Conservation (phyloP, 2,113 vertebrate genomes). For the Oostethus manadensis region DNA sequence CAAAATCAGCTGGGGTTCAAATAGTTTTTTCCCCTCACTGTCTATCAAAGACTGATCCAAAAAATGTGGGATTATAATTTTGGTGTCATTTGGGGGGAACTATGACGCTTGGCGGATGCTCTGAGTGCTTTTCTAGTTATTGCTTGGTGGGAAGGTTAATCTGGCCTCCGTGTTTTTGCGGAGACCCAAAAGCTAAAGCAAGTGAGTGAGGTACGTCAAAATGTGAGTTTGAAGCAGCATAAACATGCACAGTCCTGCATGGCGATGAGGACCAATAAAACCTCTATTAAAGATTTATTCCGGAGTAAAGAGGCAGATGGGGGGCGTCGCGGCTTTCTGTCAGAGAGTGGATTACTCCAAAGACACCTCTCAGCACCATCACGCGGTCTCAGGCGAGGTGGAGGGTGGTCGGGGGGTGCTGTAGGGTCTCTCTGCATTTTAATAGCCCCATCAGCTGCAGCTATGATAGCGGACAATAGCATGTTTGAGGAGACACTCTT, state of each 20-base stretch:
- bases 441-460: conserved; percentile 62
- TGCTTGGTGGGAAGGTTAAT: no score
- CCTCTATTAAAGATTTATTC: conserved; percentile 67
- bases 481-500: conserved; percentile 57
- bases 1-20: no score
- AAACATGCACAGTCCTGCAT: conserved; percentile 53
- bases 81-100: no score
- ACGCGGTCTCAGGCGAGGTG: conserved; percentile 11
- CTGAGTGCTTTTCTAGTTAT: no score
- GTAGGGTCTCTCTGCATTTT: conserved; percentile 45
- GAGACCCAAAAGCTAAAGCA: no score
- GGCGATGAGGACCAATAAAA: conserved; percentile 65
- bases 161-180: no score
- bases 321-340: conserved; percentile 50
- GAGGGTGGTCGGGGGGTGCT: neutral
- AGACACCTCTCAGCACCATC: conserved; percentile 48
- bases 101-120: no score
- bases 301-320: conserved; percentile 22
- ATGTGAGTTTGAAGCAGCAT: conserved; percentile 37
- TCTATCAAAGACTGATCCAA: no score
- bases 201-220: neutral
- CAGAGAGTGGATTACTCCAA: conserved; percentile 64
- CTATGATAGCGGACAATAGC: conserved; percentile 62
- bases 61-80: no score
- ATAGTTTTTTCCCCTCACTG: no score